These are phyloP conservation scores for Fregata magnificens DNA, from an alignment of 2,113 vertebrate genomes.

Conservation along the genomic window DNA sequence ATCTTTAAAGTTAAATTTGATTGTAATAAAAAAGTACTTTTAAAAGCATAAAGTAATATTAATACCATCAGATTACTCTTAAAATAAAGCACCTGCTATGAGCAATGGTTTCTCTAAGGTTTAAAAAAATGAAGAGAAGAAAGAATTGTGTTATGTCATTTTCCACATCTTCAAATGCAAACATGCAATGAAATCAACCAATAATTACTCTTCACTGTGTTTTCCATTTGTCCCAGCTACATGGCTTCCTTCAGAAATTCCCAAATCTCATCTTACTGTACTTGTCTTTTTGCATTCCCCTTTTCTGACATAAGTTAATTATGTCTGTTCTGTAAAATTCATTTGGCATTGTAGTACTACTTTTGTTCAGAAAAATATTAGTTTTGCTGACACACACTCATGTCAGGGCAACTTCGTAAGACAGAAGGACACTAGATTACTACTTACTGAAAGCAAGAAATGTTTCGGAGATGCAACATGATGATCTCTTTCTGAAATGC, in stretches of 20 bases:
- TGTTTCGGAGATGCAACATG: neutral
- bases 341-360: neutral
- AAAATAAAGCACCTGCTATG: neutral
- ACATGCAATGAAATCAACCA: neutral
- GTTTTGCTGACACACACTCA: neutral
- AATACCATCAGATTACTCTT: neutral
- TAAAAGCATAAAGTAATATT: neutral
- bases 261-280: neutral
- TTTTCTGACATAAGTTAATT: neutral
- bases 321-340: neutral
- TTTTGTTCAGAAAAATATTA: neutral
- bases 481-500: neutral
- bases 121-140: neutral
- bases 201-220: neutral
- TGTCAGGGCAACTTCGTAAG: neutral
- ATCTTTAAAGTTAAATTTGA: neutral
- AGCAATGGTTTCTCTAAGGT: neutral
- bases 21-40: neutral
- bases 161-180: neutral
- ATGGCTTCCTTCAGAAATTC: neutral
- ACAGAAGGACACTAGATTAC: neutral
- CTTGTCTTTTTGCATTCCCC: neutral
- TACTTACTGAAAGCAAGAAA: neutral
- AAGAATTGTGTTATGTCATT: neutral
- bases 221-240: neutral